Base-by-base conservation (phyloP, 2,113 vertebrate genomes). In the Pungitius pungitius region DNA sequence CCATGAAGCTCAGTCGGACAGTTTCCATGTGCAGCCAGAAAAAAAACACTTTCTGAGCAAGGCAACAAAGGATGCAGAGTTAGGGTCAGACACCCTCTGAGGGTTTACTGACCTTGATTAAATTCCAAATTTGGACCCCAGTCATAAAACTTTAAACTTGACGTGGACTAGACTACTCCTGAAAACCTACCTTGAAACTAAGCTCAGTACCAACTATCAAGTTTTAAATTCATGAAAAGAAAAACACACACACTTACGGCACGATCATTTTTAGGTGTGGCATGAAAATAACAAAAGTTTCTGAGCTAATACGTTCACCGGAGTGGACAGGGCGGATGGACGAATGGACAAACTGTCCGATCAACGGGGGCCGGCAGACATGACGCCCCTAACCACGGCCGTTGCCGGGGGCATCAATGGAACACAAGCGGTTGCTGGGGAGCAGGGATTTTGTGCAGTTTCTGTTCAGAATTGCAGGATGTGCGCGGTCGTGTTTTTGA, bases 1-100 rank as follows among this genome's bases (percentile, higher is more conserved):
- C 85, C 87, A 77, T 90, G 86, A 88, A 89, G 87, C 85, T 90
- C 79, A 79, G 84, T 78, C 83, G 85, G 81, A 82, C 66, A 37
- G 75, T 69, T 82, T 87, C 78, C 88, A 86, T 87, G 83, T 86
- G 86, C 78, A 82, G 65, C 22, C 69, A 86, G 75, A 57, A 54
- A 73, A 86, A 86, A 79, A 84, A 72, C 26, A 68, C 43, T 76
- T 81, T 79, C 58, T 68, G 66, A 66, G 40, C 33, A 66, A 61
- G n/a, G 37, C 22, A 51, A 67, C 9, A 66, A 59, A 67, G 77
- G 57, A 63, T 66, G 49, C 18, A 18, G 69, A 51, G 37, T 51
- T 22, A 64, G 37, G 61, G 70, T 43, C 56, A 33, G 64, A 74
- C 56, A 43, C 47, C 62, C 27, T 57, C 11, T 71, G 37, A 45